A percentile compares a stretch with the other conserved stretches of the same genome.
Conservation (phyloP, 2,113 vertebrate genomes). For the Agelaius phoeniceus region DNA sequence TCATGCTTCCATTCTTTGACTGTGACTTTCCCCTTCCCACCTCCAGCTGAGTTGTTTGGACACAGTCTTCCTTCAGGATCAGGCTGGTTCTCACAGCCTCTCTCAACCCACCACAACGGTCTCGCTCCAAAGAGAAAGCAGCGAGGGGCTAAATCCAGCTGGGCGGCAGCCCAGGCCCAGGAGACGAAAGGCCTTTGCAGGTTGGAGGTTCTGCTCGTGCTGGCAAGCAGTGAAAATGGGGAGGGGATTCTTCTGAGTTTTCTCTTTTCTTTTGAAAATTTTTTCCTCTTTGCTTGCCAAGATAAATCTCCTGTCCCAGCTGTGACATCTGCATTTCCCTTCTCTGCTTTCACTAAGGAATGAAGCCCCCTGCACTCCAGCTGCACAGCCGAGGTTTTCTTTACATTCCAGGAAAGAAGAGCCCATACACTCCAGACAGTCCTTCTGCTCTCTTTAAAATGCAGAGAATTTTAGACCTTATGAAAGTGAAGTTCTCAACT, state of each 20-base stretch:
- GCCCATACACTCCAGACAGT: slow-evolving; percentile 62
- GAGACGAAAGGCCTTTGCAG: slow-evolving; percentile 46
- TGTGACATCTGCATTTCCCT: slow-evolving; percentile 76
- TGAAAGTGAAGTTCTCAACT: slow-evolving; percentile 29
- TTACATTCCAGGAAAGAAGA: slow-evolving; percentile 63
- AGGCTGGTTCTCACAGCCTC: slow-evolving; percentile 46
- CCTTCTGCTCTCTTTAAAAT: slow-evolving; percentile 58
- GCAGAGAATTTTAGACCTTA: slow-evolving; percentile 30
- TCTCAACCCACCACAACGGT: neutral
- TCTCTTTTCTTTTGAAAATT: slow-evolving; percentile 76
- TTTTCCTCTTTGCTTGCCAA: slow-evolving; percentile 80
- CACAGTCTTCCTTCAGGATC: neutral
- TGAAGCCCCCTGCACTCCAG: slow-evolving; percentile 70
- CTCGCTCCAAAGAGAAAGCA: slow-evolving; percentile 29
- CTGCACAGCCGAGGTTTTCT: slow-evolving; percentile 68
- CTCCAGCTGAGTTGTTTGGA: slow-evolving; percentile 1
- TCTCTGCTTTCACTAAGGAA: slow-evolving; percentile 70
- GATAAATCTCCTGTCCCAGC: slow-evolving; percentile 75
- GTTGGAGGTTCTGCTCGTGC: slow-evolving; percentile 59
- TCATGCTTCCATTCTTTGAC: neutral
- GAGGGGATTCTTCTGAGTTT: slow-evolving; percentile 75
- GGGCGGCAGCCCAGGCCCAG: slow-evolving; percentile 33
- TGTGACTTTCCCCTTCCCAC: neutral
- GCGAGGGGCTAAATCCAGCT: slow-evolving; percentile 40
- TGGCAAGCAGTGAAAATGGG: slow-evolving; percentile 62